Conservation (phyloP, 2,888 invertebrate species). For the Tortricodes alternella region DNA sequence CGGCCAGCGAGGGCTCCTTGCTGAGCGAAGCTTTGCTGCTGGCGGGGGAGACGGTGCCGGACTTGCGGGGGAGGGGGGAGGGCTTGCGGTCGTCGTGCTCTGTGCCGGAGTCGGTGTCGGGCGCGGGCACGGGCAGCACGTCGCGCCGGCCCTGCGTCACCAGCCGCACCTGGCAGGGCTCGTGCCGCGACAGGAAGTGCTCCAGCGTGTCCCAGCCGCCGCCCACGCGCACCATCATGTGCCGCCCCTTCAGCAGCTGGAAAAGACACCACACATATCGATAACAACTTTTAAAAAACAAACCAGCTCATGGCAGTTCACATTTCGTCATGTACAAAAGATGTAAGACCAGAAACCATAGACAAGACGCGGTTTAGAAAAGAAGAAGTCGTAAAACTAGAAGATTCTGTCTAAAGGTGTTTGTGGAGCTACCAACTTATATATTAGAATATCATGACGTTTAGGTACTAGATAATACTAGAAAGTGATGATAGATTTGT, state of each 20-base stretch:
- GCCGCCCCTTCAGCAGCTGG: constrained; percentile 93
- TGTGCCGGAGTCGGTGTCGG: constrained; percentile 31
- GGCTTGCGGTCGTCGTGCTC: constrained; percentile 30
- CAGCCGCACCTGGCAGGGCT: constrained; percentile 90
- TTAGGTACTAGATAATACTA: too few relatives aligned
- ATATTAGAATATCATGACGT: too few relatives aligned
- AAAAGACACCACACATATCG: constrained; percentile 40
- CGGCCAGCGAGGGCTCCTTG: constrained; percentile 46
- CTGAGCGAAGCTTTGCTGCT: constrained; percentile 50
- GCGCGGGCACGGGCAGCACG: constrained; percentile 39
- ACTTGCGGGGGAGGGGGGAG: constrained; percentile 84
- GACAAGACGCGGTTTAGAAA: background rate
- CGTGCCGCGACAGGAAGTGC: constrained; percentile 94
- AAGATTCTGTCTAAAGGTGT: too few relatives aligned
- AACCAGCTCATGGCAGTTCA: too few relatives aligned
- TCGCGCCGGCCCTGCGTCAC: constrained; percentile 69
- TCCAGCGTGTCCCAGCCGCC: constrained; percentile 97
- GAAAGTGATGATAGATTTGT: background rate
- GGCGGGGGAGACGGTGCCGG: constrained; percentile 47
- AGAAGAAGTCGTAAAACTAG: background rate
- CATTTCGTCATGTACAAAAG: background rate
- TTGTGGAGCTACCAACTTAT: too few relatives aligned
- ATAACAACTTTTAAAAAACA: background rate
- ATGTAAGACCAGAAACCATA: background rate
- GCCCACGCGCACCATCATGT: constrained; percentile 97